Conservation (phyloP, 2,797 vertebrate species). For the Hemitrygon akajei region DNA sequence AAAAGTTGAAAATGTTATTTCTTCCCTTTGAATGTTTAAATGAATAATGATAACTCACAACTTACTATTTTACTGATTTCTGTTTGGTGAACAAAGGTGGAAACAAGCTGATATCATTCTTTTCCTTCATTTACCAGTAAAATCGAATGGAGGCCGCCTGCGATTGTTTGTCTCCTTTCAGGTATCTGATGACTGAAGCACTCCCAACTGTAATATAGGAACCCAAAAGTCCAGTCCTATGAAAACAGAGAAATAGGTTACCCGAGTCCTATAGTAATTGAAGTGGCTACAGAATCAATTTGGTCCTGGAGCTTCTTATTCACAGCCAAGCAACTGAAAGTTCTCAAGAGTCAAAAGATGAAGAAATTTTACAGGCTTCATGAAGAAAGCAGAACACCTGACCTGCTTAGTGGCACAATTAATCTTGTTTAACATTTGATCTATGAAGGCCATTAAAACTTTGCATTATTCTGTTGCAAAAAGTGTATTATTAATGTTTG, state of each 20-base stretch:
- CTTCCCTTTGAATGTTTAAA: neutral
- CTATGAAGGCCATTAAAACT: neutral
- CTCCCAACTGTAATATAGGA: neutral
- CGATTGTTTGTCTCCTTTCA: neutral
- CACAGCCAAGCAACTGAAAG: neutral
- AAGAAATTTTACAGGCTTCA: neutral
- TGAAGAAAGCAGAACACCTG: neutral
- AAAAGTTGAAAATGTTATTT: neutral
- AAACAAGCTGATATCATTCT: neutral
- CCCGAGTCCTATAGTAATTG: neutral
- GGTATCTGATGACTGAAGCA: neutral
- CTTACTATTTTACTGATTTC: neutral
- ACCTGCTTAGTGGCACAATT: neutral
- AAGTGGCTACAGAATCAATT: neutral
- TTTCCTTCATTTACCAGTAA: neutral
- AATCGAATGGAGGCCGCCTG: neutral
- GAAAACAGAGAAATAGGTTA: neutral
- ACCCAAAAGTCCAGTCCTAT: neutral
- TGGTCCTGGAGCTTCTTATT: neutral
- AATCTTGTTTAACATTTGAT: neutral
- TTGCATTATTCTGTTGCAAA: neutral
- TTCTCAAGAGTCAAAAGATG: neutral
- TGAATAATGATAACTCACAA: neutral
- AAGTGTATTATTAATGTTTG: neutral
- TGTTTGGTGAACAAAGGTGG: neutral